phyloP scores from a whole-genome alignment of 2,797 vertebrate genomes.

The Aphelocoma californica region DNA sequence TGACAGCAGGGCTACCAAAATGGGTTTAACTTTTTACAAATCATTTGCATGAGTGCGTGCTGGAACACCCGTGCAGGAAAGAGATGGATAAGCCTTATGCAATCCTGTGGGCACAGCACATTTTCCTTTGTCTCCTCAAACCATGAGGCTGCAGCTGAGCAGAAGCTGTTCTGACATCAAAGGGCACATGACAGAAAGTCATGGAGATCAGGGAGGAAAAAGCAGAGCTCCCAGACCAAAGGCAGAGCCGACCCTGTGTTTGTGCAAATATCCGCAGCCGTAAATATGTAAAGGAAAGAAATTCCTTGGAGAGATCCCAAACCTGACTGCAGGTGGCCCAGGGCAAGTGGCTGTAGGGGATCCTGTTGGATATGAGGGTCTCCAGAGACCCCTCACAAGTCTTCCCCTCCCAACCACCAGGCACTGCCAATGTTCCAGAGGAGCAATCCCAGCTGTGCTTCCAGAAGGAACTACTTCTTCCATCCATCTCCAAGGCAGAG shows the following conservation, averaged over 20 bases:
- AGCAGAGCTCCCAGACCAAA: neutral
- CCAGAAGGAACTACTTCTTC: neutral
- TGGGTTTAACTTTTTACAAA: neutral
- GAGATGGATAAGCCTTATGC: neutral
- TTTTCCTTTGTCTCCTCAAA: neutral
- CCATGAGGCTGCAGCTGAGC: neutral
- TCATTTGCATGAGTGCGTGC: rapidly evolving
- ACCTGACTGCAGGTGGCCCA: neutral
- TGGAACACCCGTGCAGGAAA: neutral
- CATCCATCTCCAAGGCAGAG: neutral
- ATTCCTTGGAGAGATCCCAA: neutral
- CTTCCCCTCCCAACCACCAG: neutral
- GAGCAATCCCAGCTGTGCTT: neutral
- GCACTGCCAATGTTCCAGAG: neutral
- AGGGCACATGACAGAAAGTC: neutral
- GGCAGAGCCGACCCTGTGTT: neutral
- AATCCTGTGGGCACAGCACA: neutral
- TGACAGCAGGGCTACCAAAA: neutral
- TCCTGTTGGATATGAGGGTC: neutral
- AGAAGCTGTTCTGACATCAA: neutral
- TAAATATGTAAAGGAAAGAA: neutral
- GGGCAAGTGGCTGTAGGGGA: neutral
- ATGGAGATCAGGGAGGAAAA: neutral
- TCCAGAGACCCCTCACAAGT: neutral
- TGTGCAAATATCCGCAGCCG: neutral